phyloP scores from a whole-genome alignment of 2,888 invertebrate species.

The Portevinia maculata region DNA sequence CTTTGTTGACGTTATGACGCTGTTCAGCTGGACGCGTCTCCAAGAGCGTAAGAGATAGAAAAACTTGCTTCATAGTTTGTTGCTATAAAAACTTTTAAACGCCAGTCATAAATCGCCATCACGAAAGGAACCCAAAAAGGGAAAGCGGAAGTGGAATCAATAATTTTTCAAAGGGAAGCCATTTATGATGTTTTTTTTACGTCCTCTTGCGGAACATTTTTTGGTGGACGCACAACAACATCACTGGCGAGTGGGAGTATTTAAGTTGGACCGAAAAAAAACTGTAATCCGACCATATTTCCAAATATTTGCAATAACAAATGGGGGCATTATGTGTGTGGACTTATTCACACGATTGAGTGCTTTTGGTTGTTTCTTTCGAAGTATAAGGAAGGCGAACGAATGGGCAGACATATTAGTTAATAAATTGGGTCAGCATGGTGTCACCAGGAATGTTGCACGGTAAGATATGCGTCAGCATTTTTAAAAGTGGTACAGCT shows the following conservation, averaged over 20 bases:
- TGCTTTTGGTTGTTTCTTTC: slow-evolving; percentile 43
- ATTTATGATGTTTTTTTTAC: slow-evolving; percentile 35
- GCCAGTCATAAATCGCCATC: slow-evolving; percentile 66
- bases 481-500: slow-evolving; percentile 5
- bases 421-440: slow-evolving; percentile 45
- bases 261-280: neutral
- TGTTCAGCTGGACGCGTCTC: slow-evolving; percentile 14
- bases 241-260: neutral
- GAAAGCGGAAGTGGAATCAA: slow-evolving; percentile 61
- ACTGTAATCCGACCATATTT: slow-evolving; percentile 60
- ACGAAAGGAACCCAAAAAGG: slow-evolving; percentile 36
- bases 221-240: slow-evolving; percentile 1
- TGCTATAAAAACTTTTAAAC: slow-evolving; percentile 57
- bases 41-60: neutral
- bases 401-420: slow-evolving; percentile 31
- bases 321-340: slow-evolving; percentile 56
- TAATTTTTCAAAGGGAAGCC: slow-evolving; percentile 49
- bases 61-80: slow-evolving; percentile 25
- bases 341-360: slow-evolving; percentile 54
- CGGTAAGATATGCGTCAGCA: slow-evolving; percentile 33
- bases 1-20: slow-evolving; percentile 42
- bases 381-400: slow-evolving; percentile 24
- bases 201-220: neutral
- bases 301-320: slow-evolving; percentile 63
- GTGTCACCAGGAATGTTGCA: slow-evolving; percentile 17